Percentiles rank a stretch among this genome's conserved stretches.
phyloP scores from a whole-genome alignment of 2,797 vertebrate genomes.

The Phataginus tricuspis region DNA sequence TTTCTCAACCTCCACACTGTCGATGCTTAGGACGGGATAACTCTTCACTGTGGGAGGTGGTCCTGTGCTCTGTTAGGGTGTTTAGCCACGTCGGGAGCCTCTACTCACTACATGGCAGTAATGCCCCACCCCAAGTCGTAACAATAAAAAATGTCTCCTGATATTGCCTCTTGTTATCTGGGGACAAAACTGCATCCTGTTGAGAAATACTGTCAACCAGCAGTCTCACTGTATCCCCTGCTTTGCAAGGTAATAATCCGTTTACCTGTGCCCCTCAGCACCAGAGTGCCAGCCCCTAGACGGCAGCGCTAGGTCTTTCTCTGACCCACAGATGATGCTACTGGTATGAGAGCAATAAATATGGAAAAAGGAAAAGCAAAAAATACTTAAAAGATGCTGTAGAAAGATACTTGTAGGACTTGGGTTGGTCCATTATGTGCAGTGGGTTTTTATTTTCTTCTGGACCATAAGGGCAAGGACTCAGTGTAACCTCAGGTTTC shows the following conservation, averaged over 20 bases:
- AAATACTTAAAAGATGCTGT: not conserved
- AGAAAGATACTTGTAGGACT: not conserved
- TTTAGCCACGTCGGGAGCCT: not conserved
- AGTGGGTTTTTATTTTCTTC: slow-evolving; percentile 14
- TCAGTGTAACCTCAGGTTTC: not conserved
- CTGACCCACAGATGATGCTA: not conserved
- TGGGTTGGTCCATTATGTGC: not conserved
- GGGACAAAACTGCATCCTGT: not conserved
- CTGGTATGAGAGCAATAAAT: not conserved
- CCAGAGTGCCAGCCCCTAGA: not conserved
- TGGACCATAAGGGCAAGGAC: not conserved
- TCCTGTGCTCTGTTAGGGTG: not conserved
- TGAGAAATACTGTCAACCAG: not conserved
- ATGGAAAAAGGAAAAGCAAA: not conserved
- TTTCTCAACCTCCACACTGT: not conserved
- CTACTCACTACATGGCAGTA: not conserved
- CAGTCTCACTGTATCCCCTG: not conserved
- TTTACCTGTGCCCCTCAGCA: not conserved
- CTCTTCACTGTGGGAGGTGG: not conserved
- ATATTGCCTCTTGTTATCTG: not conserved
- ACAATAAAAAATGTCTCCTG: not conserved
- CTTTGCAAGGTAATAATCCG: not conserved
- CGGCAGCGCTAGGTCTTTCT: not conserved
- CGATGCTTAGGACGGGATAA: not conserved
- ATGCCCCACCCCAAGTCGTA: not conserved